These are phyloP conservation scores for Bugula neritina DNA, from an alignment of 2,888 invertebrate genomes.

Conservation along the genomic window DNA sequence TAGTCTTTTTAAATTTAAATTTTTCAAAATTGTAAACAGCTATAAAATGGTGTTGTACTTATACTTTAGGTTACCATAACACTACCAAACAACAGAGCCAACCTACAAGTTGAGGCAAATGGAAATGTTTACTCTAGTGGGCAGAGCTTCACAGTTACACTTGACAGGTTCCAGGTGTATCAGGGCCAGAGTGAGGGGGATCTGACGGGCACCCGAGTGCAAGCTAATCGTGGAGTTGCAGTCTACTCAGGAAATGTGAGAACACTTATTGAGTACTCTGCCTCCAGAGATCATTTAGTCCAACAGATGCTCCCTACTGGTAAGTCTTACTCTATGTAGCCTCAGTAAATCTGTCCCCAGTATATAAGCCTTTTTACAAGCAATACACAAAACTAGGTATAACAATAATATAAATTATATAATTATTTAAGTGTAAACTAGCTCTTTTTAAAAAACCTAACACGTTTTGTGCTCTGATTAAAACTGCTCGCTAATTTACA, in stretches of 20 bases:
- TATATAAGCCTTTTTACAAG: no score
- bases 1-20: no score
- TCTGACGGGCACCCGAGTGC: slow-evolving; percentile 13
- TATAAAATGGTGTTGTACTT: no score
- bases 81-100: neutral
- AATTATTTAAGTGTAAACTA: no score
- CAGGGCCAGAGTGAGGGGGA: slow-evolving; percentile 17
- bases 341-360: no score
- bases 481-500: no score
- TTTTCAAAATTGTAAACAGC: no score
- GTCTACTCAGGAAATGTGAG: slow-evolving; percentile 24
- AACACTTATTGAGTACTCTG: slow-evolving; percentile 1
- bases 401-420: neutral
- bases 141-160: neutral
- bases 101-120: neutral
- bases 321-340: no score
- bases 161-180: slow-evolving; percentile 7
- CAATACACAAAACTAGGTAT: no score
- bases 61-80: slow-evolving; percentile 11
- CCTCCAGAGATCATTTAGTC: slow-evolving; percentile 25
- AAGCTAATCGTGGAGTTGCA: neutral
- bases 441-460: no score
- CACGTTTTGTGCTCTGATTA: no score
- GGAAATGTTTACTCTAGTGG: neutral
- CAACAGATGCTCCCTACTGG: slow-evolving; percentile 20